phyloP scores from a whole-genome alignment of 1,140 invertebrate genomes.

The Calliphora vicina region DNA sequence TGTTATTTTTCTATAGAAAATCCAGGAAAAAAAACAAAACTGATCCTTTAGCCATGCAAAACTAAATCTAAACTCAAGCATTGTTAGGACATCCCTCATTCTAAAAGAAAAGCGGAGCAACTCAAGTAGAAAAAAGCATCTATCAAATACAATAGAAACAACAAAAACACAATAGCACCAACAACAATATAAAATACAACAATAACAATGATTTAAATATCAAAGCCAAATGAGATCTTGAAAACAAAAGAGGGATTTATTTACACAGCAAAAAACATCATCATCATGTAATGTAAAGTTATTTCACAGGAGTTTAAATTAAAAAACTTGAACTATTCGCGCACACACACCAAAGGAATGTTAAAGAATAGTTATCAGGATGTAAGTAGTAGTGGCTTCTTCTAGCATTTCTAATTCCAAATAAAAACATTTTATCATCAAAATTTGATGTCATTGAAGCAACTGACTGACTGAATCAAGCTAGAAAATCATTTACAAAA shows the following conservation, averaged over 20 bases:
- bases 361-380: not conserved
- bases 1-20: not conserved
- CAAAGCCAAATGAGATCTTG: not conserved
- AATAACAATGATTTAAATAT: constrained; percentile 14
- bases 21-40: not conserved
- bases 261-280: not conserved
- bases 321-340: not conserved
- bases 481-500: too few species aligned
- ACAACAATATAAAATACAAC: not conserved
- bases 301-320: constrained; percentile 26
- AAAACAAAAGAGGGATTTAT: constrained; percentile 24
- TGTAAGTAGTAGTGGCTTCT: not conserved
- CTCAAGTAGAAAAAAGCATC: not conserved
- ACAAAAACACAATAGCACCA: not conserved
- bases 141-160: not conserved
- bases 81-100: not conserved
- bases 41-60: not conserved
- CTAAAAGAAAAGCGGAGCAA: not conserved
- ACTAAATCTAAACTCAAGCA: not conserved
- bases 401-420: not conserved
- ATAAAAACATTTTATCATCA: not conserved
- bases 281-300: constrained; percentile 28
- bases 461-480: not conserved
- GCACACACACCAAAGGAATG: not conserved
- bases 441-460: not conserved